phyloP scores from a whole-genome alignment of 2,797 vertebrate genomes.

The Coendou prehensilis region DNA sequence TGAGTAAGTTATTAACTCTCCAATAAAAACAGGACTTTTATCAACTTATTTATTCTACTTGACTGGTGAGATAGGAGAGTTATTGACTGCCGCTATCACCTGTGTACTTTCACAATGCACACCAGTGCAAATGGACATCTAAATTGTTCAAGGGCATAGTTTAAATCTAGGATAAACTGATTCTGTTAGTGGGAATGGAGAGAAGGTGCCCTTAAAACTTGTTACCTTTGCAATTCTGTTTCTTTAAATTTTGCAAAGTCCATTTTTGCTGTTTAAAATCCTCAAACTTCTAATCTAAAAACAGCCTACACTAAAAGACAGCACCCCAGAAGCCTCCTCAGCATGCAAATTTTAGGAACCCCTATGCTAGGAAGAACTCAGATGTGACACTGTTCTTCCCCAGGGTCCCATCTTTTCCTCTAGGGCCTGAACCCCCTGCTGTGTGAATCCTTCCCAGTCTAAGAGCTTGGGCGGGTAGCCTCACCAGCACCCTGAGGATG shows the following conservation, averaged over 20 bases:
- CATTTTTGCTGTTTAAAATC: conserved; percentile 71
- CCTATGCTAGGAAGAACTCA: neutral
- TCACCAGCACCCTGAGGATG: conserved; percentile 14
- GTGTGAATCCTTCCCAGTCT: neutral
- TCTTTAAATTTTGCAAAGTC: conserved; percentile 74
- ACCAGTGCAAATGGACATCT: conserved; percentile 78
- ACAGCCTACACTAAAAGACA: conserved; percentile 29
- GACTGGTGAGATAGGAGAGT: conserved; percentile 84
- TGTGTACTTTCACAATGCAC: conserved; percentile 82
- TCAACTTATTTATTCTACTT: conserved; percentile 82
- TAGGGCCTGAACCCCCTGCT: neutral
- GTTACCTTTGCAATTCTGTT: conserved; percentile 70
- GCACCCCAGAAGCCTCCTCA: neutral
- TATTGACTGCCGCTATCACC: conserved; percentile 82
- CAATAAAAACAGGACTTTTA: conserved; percentile 85
- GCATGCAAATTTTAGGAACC: neutral
- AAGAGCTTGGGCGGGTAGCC: neutral
- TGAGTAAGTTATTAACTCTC: conserved; percentile 82
- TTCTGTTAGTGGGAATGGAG: neutral
- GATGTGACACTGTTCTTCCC: neutral
- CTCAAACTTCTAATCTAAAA: conserved; percentile 76
- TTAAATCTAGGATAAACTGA: conserved; percentile 86
- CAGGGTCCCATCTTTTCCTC: neutral
- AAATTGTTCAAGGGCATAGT: conserved; percentile 81
- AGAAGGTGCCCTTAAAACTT: conserved; percentile 68